Percentiles rank a stretch among this genome's conserved stretches.
Evolutionary conservation across 2,113 vertebrate species (phyloP).

Genomic region (Willisornis vidua): DNA sequence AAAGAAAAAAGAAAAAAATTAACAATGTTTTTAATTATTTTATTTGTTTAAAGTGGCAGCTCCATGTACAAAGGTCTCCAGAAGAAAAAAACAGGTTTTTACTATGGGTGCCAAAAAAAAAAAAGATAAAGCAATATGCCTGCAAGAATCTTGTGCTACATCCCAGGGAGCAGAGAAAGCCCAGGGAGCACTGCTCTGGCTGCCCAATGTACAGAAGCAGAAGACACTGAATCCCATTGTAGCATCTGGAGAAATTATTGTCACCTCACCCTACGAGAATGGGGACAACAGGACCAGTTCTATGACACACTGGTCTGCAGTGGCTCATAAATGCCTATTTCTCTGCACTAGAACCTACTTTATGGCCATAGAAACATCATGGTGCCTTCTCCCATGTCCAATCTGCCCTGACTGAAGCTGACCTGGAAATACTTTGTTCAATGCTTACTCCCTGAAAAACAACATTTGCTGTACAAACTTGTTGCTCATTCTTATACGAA

Average conservation of each 20-base stretch:
- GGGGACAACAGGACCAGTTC: background rate
- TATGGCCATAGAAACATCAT: background rate
- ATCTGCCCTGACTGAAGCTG: background rate
- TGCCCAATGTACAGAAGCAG: background rate
- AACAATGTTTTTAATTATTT: background rate
- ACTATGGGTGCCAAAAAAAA: background rate
- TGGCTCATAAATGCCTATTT: accelerated
- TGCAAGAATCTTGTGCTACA: background rate
- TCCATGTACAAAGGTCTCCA: background rate
- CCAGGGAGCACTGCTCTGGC: background rate
- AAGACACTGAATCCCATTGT: background rate
- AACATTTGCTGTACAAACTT: background rate
- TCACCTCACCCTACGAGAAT: background rate
- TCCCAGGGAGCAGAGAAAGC: background rate
- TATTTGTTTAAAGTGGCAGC: background rate
- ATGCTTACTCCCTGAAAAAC: background rate
- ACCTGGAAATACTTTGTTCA: background rate
- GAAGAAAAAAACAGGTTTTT: background rate
- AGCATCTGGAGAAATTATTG: background rate
- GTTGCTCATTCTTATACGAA: background rate
- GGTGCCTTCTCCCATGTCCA: background rate
- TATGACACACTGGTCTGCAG: background rate
- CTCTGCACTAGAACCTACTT: background rate
- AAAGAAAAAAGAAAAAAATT: background rate
- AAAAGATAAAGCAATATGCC: background rate